phyloP scores from a whole-genome alignment of 2,888 invertebrate genomes.

The Strigamia transsilvanica region DNA sequence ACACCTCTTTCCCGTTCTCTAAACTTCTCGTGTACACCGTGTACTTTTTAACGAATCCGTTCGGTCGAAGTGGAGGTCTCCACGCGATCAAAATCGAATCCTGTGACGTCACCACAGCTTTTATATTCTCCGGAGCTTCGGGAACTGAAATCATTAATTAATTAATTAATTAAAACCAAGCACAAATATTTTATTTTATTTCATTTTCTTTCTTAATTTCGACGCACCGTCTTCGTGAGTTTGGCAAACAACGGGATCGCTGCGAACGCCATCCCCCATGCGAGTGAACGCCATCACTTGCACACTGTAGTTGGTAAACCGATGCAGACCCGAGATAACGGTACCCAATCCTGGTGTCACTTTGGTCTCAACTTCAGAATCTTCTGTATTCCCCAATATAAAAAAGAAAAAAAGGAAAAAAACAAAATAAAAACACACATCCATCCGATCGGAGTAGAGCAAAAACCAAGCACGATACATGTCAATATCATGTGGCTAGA shows the following conservation, averaged over 20 bases:
- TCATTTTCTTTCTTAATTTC: neutral
- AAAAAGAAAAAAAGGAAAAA: neutral
- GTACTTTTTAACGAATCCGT: conserved; percentile 27
- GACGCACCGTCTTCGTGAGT: conserved; percentile 44
- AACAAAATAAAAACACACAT: neutral
- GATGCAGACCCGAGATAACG: conserved; percentile 49
- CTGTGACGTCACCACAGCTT: neutral
- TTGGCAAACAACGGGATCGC: conserved; percentile 38
- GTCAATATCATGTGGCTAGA: conserved; percentile 14
- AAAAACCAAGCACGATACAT: neutral
- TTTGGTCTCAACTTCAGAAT: conserved; percentile 41
- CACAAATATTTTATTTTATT: neutral
- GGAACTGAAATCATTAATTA: neutral
- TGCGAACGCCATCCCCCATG: conserved; percentile 27
- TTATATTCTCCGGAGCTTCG: conserved; percentile 29
- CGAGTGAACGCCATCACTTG: conserved; percentile 52
- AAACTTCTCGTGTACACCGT: conserved; percentile 50
- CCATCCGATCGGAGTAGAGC: neutral
- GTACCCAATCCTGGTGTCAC: conserved; percentile 38
- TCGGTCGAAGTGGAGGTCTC: conserved; percentile 15
- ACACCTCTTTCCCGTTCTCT: conserved; percentile 31
- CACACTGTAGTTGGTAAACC: conserved; percentile 51
- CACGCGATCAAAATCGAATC: conserved; percentile 7
- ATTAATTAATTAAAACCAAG: too few species aligned
- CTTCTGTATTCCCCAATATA: neutral